Base-by-base conservation (phyloP, 1,140 invertebrate genomes). In the Hylaeus volcanicus region DNA sequence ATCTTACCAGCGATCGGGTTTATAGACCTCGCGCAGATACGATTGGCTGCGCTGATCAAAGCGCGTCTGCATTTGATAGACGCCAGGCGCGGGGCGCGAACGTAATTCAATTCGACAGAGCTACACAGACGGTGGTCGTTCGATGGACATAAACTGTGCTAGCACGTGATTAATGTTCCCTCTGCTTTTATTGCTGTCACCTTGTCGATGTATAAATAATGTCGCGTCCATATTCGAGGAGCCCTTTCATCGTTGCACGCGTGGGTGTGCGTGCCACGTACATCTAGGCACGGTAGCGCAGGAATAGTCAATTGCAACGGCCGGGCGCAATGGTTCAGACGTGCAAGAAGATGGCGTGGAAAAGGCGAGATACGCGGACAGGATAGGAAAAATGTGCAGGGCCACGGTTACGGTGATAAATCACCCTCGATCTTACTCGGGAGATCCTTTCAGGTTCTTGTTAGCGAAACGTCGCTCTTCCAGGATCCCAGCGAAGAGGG, bases 371-470 rank as follows among this genome's bases (percentile, higher is more conserved):
- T 76, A 84, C 80, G 73, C 60, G 68, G 53, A 64, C 37, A 64
- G 85, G 73, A 71, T 66, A 77, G 76, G 73, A 83, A 87, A 86
- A 87, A 83, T 86, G 82, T 71, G 65, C 81, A 61, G 77, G 70
- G 75, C 74, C 74, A 87, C 26, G 83, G 89, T 89, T 89, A 87
- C 89, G 82, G 88, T 90, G 90, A 90, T 91, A 92, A 92, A 92
- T 91, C 90, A 90, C 89, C 86, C 85, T 88, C 81, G 90, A 92
- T 92, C 88, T 91, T 88, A 84, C 87, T 89, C 86, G 88, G 87
- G 86, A 90, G 89, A 92, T 91, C 86, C 88, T 89, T 91, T 90
- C 88, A 82, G 84, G 88, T 90, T 90, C 89, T 90, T 91, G 90
- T 92, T 92, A 92, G 90, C 84, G 79, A 84, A 79, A 90, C 88